Evolutionary conservation across 2,888 invertebrate species (phyloP), one percentile per base, ranked within the genome.

Genomic region (Eupeodes latifasciatus): DNA sequence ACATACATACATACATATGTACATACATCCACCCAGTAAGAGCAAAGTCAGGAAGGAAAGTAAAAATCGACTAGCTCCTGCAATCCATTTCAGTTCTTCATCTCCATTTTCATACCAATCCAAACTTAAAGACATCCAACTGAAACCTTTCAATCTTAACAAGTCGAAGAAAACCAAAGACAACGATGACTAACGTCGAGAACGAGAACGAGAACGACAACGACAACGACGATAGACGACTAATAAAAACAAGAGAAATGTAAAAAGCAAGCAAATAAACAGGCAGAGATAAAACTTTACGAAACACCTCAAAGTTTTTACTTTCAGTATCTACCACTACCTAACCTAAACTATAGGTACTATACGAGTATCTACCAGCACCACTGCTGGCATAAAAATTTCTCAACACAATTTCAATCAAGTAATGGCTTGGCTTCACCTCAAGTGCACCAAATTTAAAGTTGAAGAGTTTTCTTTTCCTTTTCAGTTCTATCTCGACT

Each of bases 341-440:
- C 55, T 59, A 67, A 40, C 5, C 40, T 40, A 40, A 7, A 40
- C 40, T 74, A 69, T 55, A 12, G 10, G 27, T 27, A 51, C 11
- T 12, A 14, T 7, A 66, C 10, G 16, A 40, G 7, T 12, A 6
- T 34, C 19, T 2, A 72, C 57, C 47, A 74, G 61, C 59, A 59
- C 72, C 71, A 78, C 59, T 79, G 79, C 59, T 79, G 76, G 80
- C 64, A 85, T 69, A 81, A 71, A 81, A 49, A 78, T 81, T 85
- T 59, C 78, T 64, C 75, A 82, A 71, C 75, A 75, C 82, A 80
- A 84, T 87, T 83, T 87, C 87, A 87, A 87, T 87, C 87, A 87
- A 87, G 83, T 87, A 87, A 87, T 87, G 84, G 87, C 79, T 87
- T 84, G 77, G 87, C 87, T 80, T 84, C 87, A 87, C 87, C 84